Evolutionary conservation across 2,888 invertebrate genomes (phyloP), one percentile per base, ranked within the genome.

Genomic region (Glyphotaelius pellucidus): DNA sequence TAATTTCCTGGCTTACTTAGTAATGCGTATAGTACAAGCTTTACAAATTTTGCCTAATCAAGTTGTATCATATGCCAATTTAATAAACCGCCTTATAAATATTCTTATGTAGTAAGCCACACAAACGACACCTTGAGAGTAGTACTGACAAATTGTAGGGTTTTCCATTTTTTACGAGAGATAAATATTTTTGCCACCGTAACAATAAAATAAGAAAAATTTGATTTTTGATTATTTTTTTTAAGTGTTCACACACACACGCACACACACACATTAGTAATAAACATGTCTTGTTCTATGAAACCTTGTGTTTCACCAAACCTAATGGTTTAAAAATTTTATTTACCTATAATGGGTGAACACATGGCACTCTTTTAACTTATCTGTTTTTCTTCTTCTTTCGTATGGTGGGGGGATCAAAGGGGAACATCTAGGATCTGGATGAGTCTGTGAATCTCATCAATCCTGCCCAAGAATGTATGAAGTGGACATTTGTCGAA

Each of bases 51-150:
- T n/a, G 88, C 88, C 35, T 89, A 89, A 47, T 86, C 12, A 87
- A 88, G 85, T n/a, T 9, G 25, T 88, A 19, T 79, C 79, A 19
- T 32, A 79, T 89, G 79, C 80, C 88, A 79, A 89, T 89, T 79
- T 88, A 52, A 42, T 80, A 30, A 79, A 89, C 88, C n/a, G 88
- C 88, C 88, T 89, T 89, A 89, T 89, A 79, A 89, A 79, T 86
- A 42, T 38, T 86, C 86, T 47, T 86, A 86, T n/a, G 38, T 86
- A 86, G 86, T 47, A 30, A 42, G 30, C n/a, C 15, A 86, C 47
- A 25, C n/a, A 83, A 83, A 83, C 9, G 25, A 25, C 35, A 35
- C 35, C 83, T 32, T 25, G 35, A 30, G n/a, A 42, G 30, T 47
- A 42, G 86, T 86, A 38, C 42, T 42, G 86, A 86, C 30, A 86